Evolutionary conservation across 2,797 vertebrate species (phyloP).

Genomic region (Pterois miles): DNA sequence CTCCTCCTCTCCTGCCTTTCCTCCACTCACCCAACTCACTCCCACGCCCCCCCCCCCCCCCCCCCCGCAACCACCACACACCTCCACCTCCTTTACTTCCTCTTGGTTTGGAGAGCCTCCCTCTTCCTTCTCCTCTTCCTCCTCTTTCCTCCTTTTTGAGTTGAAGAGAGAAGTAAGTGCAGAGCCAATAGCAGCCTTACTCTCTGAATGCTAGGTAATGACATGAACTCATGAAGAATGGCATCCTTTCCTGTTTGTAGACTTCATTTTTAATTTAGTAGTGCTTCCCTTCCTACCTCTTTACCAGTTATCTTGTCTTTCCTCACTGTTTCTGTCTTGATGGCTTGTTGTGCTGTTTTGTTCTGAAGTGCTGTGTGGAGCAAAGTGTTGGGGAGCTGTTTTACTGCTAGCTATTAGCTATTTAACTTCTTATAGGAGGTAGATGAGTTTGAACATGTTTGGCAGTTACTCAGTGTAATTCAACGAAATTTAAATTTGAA

Average conservation of each 20-base stretch:
- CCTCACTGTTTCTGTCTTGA: constrained; percentile 7
- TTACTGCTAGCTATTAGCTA: background rate
- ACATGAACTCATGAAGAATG: constrained; percentile 71
- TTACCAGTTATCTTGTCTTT: constrained; percentile 33
- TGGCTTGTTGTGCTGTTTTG: background rate
- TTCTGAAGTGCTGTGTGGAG: background rate
- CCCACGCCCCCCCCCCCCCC: constrained; percentile 44
- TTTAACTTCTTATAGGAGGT: background rate
- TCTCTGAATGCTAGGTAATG: constrained; percentile 78
- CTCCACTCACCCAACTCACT: constrained; percentile 64
- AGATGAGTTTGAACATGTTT: background rate
- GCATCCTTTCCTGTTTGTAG: constrained; percentile 69
- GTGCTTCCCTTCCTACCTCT: constrained; percentile 47
- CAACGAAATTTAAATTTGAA: background rate
- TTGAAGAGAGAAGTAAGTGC: constrained; percentile 87
- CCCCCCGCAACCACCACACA: constrained; percentile 45
- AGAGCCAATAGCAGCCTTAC: constrained; percentile 85
- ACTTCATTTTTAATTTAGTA: constrained; percentile 69
- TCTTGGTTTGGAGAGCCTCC: constrained; percentile 72
- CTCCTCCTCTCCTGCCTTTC: constrained; percentile 38
- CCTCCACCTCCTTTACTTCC: constrained; percentile 60
- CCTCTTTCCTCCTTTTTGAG: constrained; percentile 82
- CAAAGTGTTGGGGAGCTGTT: constrained; percentile 7
- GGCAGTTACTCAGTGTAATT: background rate
- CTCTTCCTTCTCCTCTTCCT: constrained; percentile 72